phyloP scores from a whole-genome alignment of 1,140 invertebrate genomes.

The Ceratitis capitata region DNA sequence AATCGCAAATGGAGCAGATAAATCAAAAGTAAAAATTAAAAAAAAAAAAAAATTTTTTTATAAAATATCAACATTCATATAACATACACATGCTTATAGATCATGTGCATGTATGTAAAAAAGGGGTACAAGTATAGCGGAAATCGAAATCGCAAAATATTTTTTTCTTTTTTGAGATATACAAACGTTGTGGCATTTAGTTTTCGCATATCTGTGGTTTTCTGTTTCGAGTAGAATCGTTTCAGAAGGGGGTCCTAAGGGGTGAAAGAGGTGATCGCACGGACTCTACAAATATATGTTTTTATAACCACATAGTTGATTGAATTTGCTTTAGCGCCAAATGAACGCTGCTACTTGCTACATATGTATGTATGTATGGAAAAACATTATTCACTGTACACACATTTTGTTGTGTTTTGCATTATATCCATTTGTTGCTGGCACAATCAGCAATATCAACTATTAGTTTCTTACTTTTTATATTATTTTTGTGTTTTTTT shows the following conservation, averaged over 20 bases:
- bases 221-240: background rate
- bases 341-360: background rate
- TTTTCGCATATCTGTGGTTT: background rate
- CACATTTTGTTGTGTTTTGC: background rate
- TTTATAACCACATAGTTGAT: background rate
- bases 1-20: background rate
- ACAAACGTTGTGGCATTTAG: background rate
- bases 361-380: background rate
- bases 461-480: background rate
- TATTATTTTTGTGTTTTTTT: background rate
- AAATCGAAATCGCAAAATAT: conserved; percentile 29
- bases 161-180: background rate
- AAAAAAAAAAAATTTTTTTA: background rate
- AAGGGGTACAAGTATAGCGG: background rate
- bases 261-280: background rate
- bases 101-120: background rate
- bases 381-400: background rate
- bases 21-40: background rate
- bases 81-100: background rate
- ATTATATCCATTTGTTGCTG: background rate
- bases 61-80: background rate
- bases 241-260: background rate
- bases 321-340: background rate
- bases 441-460: background rate
- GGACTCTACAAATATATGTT: background rate